Evolutionary conservation across 2,797 vertebrate genomes (phyloP), one percentile per base, ranked within the genome.

Genomic region (Erpetoichthys calabaricus): DNA sequence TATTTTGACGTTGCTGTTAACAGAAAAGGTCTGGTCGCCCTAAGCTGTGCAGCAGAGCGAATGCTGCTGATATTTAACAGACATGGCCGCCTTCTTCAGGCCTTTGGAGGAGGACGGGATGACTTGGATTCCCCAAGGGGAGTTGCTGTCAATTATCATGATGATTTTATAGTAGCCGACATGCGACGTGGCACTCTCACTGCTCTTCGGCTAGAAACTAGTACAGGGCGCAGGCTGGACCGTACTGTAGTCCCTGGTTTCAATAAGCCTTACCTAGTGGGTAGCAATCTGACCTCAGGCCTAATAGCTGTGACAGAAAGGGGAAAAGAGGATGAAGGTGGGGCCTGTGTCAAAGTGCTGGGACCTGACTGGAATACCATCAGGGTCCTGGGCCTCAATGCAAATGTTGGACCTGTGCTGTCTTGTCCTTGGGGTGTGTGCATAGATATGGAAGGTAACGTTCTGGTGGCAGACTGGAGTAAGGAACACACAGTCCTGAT

Each of bases 1-100:
- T 88, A 83, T 67, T 88, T 89, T 59, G 88, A 90, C 56, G 78
- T 90, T 9, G 84, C 88, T 0, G 83, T 87, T 7, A 89, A 79
- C 55, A 60, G 73, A 5, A 84, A 86, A 53, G 86, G 88, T 5
- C 70, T 86, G 57, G 77, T 89, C 7, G 88, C 83, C 1, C 56
- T 90, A 10, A 87, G 80, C 70, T 87, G 85, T 62, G 73, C 82
- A 1, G 78, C 82, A 4, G 75, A 86, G 59, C 70, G 77, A 42
- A 77, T 80, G 8, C 74, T 89, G 5, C 79, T 87, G 3, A 72
- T 90, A 5, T 87, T 86, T 64, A 89, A 61, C 62, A 70, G 82
- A 2, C 82, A 85, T 3, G 88, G 88, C 0, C 80, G 81, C 5
- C 77, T 84, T 5, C 82, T 89, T 3, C 83, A 86, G 59, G 80